Evolutionary conservation across 2,113 vertebrate genomes (phyloP), one percentile per base, ranked within the genome.

Genomic region (Phalacrocorax carbo): DNA sequence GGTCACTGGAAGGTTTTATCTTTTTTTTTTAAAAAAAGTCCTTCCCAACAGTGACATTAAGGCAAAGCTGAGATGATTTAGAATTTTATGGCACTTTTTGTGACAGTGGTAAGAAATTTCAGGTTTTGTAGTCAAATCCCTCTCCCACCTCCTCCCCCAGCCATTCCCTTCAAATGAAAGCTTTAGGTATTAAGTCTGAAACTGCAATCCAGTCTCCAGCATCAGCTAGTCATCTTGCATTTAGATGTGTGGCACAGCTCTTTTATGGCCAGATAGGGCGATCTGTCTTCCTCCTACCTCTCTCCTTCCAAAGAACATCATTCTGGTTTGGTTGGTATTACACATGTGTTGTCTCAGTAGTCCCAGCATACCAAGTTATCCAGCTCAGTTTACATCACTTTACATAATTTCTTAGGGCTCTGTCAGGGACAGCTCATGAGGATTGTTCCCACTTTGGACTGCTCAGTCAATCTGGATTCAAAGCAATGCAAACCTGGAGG

Each of bases 101-200:
- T 3, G 5, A 23, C 40, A 44, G 25, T 61, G 14, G 9, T 80
- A 54, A 82, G 51, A 90, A 61, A 44, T 87, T 26, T 32, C 38
- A 38, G 8, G 6, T 40, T 89, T 80, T 80, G 22, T 13, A 86
- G 34, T 34, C 46, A 89, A 49, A 79, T 29, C 26, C 16, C 26
- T 79, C 27, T 78, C 34, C 19, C 1, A 0, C 7, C 13, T 86
- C 17, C 14, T 44, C 4, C 3, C 8, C 4, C 4, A 9, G 11
- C 2, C 8, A 26, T n/a, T 7, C 17, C 4, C 21, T 66, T 81
- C 57, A 55, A 71, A 69, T 18, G 15, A 64, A 86, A 82, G 6
- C 6, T 58, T 54, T 77, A 38, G 42, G 12, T 78, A 44, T n/a
- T 32, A 76, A 75, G 15, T 36, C 38, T 58, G 40, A 86, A 86